These are phyloP conservation scores for Lepus townsendii DNA, from an alignment of 2,797 vertebrate species.

Conservation along the genomic window DNA sequence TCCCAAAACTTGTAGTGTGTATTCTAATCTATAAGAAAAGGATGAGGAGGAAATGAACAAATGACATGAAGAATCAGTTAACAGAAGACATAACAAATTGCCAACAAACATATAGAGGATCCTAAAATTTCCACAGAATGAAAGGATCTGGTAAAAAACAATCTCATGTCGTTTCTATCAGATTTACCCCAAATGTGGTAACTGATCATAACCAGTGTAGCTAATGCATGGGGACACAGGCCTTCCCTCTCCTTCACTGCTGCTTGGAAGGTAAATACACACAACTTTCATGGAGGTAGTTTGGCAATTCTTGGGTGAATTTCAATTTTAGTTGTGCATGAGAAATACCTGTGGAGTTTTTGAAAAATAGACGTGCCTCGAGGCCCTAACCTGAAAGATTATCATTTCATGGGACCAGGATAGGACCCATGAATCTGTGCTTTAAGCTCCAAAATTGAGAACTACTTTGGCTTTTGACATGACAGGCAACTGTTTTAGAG, in stretches of 20 bases:
- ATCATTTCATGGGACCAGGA: neutral
- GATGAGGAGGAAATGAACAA: conserved; percentile 28
- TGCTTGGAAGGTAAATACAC: neutral
- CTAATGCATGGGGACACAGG: neutral
- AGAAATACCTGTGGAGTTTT: neutral
- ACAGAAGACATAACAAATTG: neutral
- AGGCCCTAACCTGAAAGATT: neutral
- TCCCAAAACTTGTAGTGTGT: no score
- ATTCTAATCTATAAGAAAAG: conserved; percentile 48
- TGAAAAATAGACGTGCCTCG: neutral
- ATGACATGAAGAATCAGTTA: neutral
- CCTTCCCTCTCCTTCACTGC: neutral
- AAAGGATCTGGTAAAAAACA: neutral
- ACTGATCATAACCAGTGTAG: neutral
- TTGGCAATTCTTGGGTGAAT: neutral
- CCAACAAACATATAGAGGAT: neutral
- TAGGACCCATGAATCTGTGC: neutral
- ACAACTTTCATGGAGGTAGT: neutral
- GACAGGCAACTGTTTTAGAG: neutral
- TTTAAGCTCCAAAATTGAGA: neutral
- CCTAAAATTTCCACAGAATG: neutral
- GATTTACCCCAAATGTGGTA: neutral
- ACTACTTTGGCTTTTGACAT: conserved; percentile 26
- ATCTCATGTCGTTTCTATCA: neutral
- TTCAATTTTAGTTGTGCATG: neutral